Percentiles rank a stretch among this genome's conserved stretches.
phyloP scores from a whole-genome alignment of 2,113 vertebrate genomes.

The Heteronetta atricapilla region DNA sequence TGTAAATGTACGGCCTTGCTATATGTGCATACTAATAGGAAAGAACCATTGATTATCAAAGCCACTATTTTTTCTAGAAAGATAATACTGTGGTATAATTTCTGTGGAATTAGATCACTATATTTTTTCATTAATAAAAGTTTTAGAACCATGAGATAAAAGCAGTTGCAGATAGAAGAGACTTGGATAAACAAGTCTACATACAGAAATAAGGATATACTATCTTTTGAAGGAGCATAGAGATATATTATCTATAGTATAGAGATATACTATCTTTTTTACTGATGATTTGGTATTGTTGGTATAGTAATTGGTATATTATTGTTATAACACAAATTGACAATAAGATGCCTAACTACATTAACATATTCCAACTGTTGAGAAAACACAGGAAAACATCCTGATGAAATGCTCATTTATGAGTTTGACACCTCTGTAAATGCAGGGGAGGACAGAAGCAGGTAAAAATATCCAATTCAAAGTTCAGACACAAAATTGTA shows the following conservation, averaged over 20 bases:
- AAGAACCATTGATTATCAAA: not conserved
- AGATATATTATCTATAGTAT: too few relatives aligned
- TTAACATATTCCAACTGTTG: not conserved
- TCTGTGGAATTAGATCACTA: fast-evolving
- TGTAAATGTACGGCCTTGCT: not conserved
- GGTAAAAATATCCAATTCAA: not conserved
- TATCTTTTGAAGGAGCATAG: too few relatives aligned
- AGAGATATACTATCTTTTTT: not conserved
- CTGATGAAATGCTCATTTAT: not conserved
- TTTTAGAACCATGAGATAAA: not conserved
- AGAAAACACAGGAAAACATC: not conserved
- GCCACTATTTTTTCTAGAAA: not conserved
- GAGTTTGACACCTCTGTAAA: not conserved
- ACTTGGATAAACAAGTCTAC: not conserved
- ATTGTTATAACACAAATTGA: not conserved
- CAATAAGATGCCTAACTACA: not conserved
- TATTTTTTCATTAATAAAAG: not conserved
- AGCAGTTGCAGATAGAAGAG: not conserved
- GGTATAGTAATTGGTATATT: not conserved
- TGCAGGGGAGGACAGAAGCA: not conserved
- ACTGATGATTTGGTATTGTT: not conserved
- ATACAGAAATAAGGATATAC: not conserved
- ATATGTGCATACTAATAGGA: fast-evolving
- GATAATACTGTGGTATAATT: not conserved
- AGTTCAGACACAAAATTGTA: not conserved